Conservation (phyloP, 2,888 invertebrate genomes). For the Diabrotica balteata region DNA sequence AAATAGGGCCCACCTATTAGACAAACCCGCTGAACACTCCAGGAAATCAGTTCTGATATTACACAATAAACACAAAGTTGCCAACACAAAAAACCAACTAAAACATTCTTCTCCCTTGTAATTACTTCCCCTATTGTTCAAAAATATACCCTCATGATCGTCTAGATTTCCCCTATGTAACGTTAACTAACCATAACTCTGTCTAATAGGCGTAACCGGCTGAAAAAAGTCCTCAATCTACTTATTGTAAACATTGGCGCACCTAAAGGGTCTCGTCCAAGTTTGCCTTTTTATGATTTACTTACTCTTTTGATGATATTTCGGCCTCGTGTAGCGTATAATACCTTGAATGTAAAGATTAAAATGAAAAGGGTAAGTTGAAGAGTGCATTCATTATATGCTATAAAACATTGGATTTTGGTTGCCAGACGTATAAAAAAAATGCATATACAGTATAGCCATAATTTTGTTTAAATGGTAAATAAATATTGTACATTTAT, state of each 20-base stretch:
- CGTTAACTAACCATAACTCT: constrained; percentile 40
- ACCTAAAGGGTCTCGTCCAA: constrained; percentile 2
- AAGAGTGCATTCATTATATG: too few relatives aligned
- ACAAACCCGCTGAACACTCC: constrained; percentile 8
- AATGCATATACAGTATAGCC: too few relatives aligned
- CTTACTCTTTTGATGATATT: too few relatives aligned
- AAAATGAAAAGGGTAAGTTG: too few relatives aligned
- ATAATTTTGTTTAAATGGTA: too few relatives aligned
- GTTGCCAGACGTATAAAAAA: too few relatives aligned
- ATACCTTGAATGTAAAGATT: too few relatives aligned
- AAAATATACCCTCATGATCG: constrained; percentile 48
- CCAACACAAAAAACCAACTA: constrained; percentile 29
- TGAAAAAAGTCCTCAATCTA: constrained; percentile 35
- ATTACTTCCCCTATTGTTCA: constrained; percentile 40
- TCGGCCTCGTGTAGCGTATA: too few relatives aligned
- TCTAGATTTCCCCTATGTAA: constrained; percentile 48
- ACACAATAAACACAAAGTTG: constrained; percentile 18
- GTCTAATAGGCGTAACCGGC: constrained; percentile 44
- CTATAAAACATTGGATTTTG: too few relatives aligned
- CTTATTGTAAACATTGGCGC: constrained; percentile 15
- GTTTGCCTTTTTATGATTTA: too few relatives aligned
- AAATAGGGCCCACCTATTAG: background rate
- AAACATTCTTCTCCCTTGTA: constrained; percentile 37
- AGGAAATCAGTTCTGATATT: constrained; percentile 18
- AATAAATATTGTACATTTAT: too few relatives aligned